A percentile compares a stretch with the other conserved stretches of the same genome.
phyloP scores from a whole-genome alignment of 2,797 vertebrate genomes.

The Eutrigla gurnardus region DNA sequence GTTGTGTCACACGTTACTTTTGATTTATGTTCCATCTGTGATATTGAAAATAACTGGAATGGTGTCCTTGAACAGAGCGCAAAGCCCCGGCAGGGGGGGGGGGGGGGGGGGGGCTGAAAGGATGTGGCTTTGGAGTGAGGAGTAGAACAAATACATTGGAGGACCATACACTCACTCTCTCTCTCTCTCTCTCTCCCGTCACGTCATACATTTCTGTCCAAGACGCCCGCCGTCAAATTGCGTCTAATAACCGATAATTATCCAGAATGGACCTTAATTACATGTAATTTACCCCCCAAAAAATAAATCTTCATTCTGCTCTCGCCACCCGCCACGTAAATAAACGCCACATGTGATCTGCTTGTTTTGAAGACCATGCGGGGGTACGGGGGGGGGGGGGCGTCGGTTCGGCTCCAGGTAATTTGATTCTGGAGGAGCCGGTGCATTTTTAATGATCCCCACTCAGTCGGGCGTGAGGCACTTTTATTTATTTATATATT shows the following conservation, averaged over 20 bases:
- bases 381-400: conserved; percentile 64
- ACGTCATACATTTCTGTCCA: conserved; percentile 44
- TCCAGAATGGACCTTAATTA: conserved; percentile 78
- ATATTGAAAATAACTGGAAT: conserved; percentile 76
- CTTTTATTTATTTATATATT: background rate
- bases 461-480: conserved; percentile 23
- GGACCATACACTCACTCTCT: background rate
- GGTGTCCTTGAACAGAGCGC: conserved; percentile 74
- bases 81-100: conserved; percentile 40
- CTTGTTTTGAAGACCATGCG: conserved; percentile 69
- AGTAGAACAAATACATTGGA: conserved; percentile 35
- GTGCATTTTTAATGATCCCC: conserved; percentile 69
- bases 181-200: background rate
- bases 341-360: conserved; percentile 74
- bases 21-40: conserved; percentile 81
- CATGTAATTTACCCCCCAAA: conserved; percentile 72
- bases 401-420: conserved; percentile 60
- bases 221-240: conserved; percentile 73
- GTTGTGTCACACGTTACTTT: conserved; percentile 64
- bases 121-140: conserved; percentile 6
- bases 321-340: conserved; percentile 73
- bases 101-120: background rate
- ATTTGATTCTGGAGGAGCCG: conserved; percentile 66
- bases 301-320: conserved; percentile 56
- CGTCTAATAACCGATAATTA: conserved; percentile 77